Conservation (phyloP, 2,113 vertebrate species). For the Herpetotheres cachinnans region DNA sequence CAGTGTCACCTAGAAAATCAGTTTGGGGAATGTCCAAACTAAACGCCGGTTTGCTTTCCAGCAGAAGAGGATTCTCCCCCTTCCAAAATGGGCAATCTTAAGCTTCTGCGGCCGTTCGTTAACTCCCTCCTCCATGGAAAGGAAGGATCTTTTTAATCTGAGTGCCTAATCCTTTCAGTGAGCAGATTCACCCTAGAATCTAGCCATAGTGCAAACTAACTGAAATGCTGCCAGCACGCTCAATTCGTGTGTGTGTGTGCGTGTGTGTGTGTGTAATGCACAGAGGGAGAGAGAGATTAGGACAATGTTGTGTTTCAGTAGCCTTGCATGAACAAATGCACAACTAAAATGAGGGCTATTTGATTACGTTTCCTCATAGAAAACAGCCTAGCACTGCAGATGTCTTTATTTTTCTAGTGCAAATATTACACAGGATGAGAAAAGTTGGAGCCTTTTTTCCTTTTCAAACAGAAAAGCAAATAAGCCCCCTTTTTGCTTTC, state of each 20-base stretch:
- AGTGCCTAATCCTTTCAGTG: neutral
- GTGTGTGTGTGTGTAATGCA: neutral
- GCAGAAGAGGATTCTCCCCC: constrained; percentile 8
- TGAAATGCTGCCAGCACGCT: neutral
- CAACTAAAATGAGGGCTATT: constrained; percentile 39
- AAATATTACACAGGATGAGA: constrained; percentile 13
- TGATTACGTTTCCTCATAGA: constrained; percentile 32
- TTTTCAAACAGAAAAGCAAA: constrained; percentile 39
- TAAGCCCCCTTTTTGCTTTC: constrained; percentile 49
- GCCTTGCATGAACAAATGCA: neutral
- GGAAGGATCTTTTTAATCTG: constrained; percentile 18
- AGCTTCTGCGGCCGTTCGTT: neutral
- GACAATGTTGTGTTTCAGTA: neutral
- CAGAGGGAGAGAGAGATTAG: neutral
- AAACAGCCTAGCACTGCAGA: constrained; percentile 68
- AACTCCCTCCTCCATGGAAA: neutral
- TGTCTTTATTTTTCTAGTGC: constrained; percentile 42
- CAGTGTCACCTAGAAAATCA: constrained; percentile 75
- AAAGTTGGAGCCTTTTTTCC: constrained; percentile 41
- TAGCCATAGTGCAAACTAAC: constrained; percentile 29
- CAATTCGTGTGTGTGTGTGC: neutral
- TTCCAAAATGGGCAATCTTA: constrained; percentile 30
- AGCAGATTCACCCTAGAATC: neutral
- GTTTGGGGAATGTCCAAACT: constrained; percentile 74
- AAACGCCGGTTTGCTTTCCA: constrained; percentile 59